Evolutionary conservation across 2,797 vertebrate species (phyloP), one percentile per base, ranked within the genome.

Genomic region (Gephyroberyx darwinii): DNA sequence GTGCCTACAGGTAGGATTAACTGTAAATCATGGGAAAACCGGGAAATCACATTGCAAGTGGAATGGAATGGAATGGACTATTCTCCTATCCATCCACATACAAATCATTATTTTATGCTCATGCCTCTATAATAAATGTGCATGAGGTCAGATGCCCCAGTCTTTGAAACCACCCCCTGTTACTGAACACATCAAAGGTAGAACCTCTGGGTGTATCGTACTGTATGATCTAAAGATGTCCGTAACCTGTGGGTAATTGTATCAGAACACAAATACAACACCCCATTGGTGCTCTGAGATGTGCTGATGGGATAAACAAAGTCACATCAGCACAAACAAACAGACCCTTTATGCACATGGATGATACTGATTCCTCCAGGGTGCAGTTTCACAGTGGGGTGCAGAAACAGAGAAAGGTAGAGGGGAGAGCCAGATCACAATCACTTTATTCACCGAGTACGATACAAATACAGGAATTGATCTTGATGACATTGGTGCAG

Each of bases 231-330:
- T 62, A 60, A 80, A 59, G 45, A 70, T 67, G 56, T 48, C 66
- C 78, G 54, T 30, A 22, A 78, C 66, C 69, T 39, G 16, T 50
- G 58, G 48, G 61, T 77, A 54, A 63, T 57, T 62, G 31, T 33
- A 75, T 69, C 69, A 71, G 35, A 62, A 52, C 74, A 52, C 69
- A 72, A 58, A 71, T 69, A 66, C 69, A 77, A 60, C 58, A 71
- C 19, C 41, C 20, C 52, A 26, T 19, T 2, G 2, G 8, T 67
- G 12, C 26, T 57, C 10, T 30, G 67, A 2, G 26, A 26, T 26
- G 26, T 26, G 26, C 26, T 26, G 26, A 62, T 47, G 20, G 10
- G 58, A 56, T 9, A 53, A 59, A 31, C 55, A 69, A 41, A 22
- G 13, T 35, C 35, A 22, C n/a, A 65, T 8, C 48, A 47, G 71